A percentile compares a stretch with the other conserved stretches of the same genome.
These are phyloP conservation scores for Zygothrica quintamaculata DNA, from an alignment of 2,888 invertebrate species.

Conservation along the genomic window DNA sequence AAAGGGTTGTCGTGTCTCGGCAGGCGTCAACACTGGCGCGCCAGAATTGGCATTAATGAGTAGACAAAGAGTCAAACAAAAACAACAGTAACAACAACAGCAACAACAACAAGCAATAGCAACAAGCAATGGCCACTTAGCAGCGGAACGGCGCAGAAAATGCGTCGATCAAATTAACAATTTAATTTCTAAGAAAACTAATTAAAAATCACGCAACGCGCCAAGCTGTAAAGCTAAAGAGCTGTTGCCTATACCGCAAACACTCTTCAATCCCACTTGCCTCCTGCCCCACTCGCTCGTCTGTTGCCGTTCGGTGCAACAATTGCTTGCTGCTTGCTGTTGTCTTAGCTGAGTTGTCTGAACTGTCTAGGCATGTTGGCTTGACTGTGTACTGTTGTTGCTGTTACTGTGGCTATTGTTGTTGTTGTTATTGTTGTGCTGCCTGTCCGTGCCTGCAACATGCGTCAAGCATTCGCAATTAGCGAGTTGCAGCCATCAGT, in stretches of 20 bases:
- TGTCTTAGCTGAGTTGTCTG: conserved; percentile 55
- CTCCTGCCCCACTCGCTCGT: neutral
- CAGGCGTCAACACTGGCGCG: conserved; percentile 78
- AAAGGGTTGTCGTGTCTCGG: conserved; percentile 42
- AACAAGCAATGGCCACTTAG: conserved; percentile 63
- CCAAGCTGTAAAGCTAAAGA: conserved; percentile 48
- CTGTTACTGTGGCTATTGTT: conserved; percentile 13
- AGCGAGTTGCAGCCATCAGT: conserved; percentile 73
- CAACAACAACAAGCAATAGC: conserved; percentile 18
- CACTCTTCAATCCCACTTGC: neutral
- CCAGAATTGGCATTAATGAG: conserved; percentile 81
- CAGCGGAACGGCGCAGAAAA: conserved; percentile 65
- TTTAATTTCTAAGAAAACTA: conserved; percentile 83
- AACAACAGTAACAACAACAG: conserved; percentile 32
- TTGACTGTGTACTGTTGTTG: conserved; percentile 27
- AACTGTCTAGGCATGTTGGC: conserved; percentile 67
- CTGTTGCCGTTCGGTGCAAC: no score
- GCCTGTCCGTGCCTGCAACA: conserved; percentile 72
- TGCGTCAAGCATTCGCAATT: conserved; percentile 80
- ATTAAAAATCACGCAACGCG: conserved; percentile 81
- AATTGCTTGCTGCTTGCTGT: conserved; percentile 10
- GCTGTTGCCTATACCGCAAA: conserved; percentile 15
- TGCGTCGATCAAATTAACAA: conserved; percentile 82
- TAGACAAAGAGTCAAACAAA: conserved; percentile 66
- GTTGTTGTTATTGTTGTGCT: conserved; percentile 31